phyloP scores from a whole-genome alignment of 2,888 invertebrate species.

The Sesia bembeciformis region DNA sequence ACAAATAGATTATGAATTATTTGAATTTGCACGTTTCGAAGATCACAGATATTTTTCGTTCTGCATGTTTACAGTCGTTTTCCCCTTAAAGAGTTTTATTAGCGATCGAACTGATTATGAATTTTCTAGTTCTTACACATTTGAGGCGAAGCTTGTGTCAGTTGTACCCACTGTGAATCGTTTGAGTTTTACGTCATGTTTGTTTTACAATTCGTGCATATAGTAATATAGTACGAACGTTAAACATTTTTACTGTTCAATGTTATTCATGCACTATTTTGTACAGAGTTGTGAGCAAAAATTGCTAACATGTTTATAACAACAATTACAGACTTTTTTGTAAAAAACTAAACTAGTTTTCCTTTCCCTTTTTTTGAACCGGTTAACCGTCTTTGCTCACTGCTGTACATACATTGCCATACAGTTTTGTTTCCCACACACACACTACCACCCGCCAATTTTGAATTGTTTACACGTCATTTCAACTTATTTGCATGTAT shows the following conservation, averaged over 20 bases:
- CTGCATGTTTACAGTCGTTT: slow-evolving; percentile 39
- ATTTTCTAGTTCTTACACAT: slow-evolving; percentile 33
- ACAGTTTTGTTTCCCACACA: slow-evolving; percentile 3
- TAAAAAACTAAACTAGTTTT: no score
- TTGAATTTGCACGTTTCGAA: slow-evolving; percentile 7
- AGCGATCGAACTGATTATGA: slow-evolving; percentile 16
- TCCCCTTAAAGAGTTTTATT: slow-evolving; percentile 14
- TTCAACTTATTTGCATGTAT: slow-evolving; percentile 28
- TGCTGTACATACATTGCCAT: background rate
- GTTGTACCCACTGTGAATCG: slow-evolving; percentile 20
- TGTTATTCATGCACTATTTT: slow-evolving; percentile 4
- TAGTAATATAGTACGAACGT: slow-evolving; percentile 15
- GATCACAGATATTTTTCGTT: slow-evolving; percentile 7
- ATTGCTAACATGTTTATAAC: background rate
- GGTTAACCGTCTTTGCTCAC: background rate
- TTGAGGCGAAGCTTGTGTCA: slow-evolving; percentile 21
- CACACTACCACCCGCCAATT: slow-evolving; percentile 16
- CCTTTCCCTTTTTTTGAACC: background rate
- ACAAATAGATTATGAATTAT: no score
- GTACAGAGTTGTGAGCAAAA: slow-evolving; percentile 12
- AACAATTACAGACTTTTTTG: no score
- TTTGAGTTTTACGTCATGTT: slow-evolving; percentile 29
- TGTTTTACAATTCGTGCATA: slow-evolving; percentile 40
- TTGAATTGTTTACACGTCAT: slow-evolving; percentile 4
- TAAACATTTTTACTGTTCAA: slow-evolving; percentile 7